Evolutionary conservation across 2,113 vertebrate species (phyloP).

Genomic region (Sialia sialis): DNA sequence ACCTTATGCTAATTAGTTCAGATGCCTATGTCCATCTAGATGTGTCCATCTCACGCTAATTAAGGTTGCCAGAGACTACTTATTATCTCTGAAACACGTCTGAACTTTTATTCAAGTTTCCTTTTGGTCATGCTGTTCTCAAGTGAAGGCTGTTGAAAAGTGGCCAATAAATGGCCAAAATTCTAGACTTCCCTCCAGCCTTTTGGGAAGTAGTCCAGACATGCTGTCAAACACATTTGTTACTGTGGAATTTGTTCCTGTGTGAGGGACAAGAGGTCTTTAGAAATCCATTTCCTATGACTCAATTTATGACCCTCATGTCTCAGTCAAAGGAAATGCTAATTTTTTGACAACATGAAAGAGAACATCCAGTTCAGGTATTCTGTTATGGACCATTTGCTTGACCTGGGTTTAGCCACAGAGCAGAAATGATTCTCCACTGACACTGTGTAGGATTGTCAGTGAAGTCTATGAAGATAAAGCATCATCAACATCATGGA

Average conservation of each 20-base stretch:
- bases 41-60: accelerated
- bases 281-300: background rate
- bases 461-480: background rate
- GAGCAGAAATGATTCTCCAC: background rate
- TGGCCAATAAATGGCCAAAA: background rate
- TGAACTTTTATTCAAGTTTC: background rate
- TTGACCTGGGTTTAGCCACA: background rate
- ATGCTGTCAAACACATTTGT: background rate
- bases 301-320: background rate
- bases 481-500: background rate
- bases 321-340: background rate
- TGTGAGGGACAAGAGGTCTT: background rate
- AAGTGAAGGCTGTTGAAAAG: background rate
- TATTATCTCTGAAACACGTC: background rate
- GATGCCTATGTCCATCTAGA: background rate
- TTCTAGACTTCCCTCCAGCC: background rate
- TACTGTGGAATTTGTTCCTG: background rate
- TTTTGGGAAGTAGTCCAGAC: background rate
- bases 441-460: background rate
- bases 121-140: background rate
- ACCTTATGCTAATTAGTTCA: background rate
- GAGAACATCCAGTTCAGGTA: background rate
- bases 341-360: background rate
- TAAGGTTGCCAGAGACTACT: background rate
- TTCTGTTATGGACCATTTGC: background rate